Conservation (phyloP, 2,797 vertebrate species). For the Brachyrhaphis roseni region DNA sequence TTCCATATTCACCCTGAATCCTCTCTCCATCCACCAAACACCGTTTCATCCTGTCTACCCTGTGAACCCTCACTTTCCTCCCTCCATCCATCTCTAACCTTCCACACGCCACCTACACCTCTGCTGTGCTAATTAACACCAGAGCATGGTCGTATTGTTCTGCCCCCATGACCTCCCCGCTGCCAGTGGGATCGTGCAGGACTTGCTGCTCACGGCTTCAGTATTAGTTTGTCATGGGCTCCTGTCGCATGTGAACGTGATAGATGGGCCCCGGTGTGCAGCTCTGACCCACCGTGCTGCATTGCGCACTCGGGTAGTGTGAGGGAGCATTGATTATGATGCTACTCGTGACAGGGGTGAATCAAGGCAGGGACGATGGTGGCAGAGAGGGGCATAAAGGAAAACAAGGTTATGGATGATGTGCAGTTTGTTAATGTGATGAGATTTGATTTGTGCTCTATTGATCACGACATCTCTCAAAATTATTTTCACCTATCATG, state of each 20-base stretch:
- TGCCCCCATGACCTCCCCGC: conserved; percentile 68
- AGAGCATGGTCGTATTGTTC: conserved; percentile 56
- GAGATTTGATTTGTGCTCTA: conserved; percentile 73
- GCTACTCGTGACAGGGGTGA: conserved; percentile 64
- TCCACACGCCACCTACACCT: conserved; percentile 67
- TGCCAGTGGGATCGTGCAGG: conserved; percentile 51
- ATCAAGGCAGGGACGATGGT: conserved; percentile 43
- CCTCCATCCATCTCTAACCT: conserved; percentile 64
- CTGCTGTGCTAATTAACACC: conserved; percentile 75
- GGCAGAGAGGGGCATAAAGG: conserved; percentile 50
- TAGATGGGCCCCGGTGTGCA: conserved; percentile 65
- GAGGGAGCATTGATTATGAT: conserved; percentile 78
- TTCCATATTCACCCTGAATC: conserved; percentile 50
- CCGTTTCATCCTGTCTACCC: conserved; percentile 40
- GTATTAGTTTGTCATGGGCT: conserved; percentile 68
- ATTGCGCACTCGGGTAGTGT: conserved; percentile 38
- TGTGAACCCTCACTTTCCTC: conserved; percentile 34
- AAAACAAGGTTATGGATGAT: conserved; percentile 68
- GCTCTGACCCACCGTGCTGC: conserved; percentile 66
- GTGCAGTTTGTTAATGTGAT: conserved; percentile 68
- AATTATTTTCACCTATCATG: conserved; percentile 69
- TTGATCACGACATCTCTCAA: conserved; percentile 58
- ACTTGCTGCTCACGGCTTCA: conserved; percentile 46
- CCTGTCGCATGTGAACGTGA: conserved; percentile 66
- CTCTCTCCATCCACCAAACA: conserved; percentile 26